Conservation (phyloP, 1,140 invertebrate genomes). For the Drosophila willistoni region DNA sequence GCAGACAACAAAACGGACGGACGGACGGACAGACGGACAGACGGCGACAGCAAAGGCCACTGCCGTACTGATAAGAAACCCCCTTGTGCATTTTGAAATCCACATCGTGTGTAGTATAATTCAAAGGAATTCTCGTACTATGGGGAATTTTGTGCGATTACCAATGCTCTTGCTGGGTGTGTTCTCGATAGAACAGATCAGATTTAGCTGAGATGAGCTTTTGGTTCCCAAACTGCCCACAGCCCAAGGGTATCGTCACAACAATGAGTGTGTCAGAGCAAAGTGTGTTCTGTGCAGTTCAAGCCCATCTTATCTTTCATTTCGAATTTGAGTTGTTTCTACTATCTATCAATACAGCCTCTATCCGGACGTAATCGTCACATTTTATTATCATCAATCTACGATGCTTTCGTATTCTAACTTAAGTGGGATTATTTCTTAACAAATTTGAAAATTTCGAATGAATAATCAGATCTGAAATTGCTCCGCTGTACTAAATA, state of each 20-base stretch:
- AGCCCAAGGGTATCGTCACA: neutral
- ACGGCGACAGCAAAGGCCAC: conserved; percentile 13
- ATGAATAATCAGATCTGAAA: too few relatives aligned
- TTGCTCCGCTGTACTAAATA: too few relatives aligned
- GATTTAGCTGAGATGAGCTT: conserved; percentile 9
- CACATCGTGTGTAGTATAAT: neutral
- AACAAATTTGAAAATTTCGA: too few relatives aligned
- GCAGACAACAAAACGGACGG: conserved; percentile 8
- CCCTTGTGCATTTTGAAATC: conserved; percentile 42
- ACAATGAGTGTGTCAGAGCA: conserved; percentile 4
- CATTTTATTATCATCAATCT: too few relatives aligned
- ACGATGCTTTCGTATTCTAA: too few relatives aligned
- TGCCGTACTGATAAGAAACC: conserved; percentile 50
- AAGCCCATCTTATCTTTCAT: neutral
- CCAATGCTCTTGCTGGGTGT: conserved; percentile 6
- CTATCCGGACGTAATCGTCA: too few relatives aligned
- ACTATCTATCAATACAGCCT: neutral
- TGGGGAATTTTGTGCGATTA: conserved; percentile 1
- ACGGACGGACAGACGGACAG: neutral
- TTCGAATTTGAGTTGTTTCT: neutral
- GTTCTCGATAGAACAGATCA: conserved; percentile 11
- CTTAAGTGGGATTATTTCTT: too few relatives aligned
- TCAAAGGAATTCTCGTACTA: conserved; percentile 14
- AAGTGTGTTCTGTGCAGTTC: neutral
- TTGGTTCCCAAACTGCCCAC: neutral